A percentile compares a stretch with the other conserved stretches of the same genome.
Evolutionary conservation across 2,888 invertebrate species (phyloP).

Genomic region (Diploptera punctata): DNA sequence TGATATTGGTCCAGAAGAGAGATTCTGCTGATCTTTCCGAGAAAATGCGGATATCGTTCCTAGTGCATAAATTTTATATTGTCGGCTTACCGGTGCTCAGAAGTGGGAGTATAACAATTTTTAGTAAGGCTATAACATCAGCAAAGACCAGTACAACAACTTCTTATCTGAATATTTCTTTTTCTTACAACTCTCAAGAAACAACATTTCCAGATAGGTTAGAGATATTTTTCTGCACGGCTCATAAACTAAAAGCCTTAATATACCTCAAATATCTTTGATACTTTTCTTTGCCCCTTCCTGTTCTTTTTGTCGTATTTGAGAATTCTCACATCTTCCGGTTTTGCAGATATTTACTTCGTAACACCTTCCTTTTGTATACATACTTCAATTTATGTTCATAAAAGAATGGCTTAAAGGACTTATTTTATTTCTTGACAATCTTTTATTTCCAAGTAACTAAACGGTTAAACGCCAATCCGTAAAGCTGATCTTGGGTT

Average conservation of each 20-base stretch:
- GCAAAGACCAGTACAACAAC: background rate
- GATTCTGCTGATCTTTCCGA: no score
- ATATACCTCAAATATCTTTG: background rate
- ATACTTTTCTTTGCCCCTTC: background rate
- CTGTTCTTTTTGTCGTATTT: background rate
- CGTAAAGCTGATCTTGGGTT: no score
- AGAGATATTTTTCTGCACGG: background rate
- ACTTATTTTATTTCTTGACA: no score
- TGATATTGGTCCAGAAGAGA: no score
- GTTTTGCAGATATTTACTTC: constrained; percentile 22
- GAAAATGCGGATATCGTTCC: background rate
- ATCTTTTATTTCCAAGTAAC: no score
- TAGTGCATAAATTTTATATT: background rate
- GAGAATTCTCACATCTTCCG: constrained; percentile 18
- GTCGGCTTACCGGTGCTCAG: background rate
- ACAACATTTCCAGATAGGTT: background rate
- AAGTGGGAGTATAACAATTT: background rate
- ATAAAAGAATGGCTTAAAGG: background rate
- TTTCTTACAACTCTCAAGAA: no score
- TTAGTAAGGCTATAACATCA: background rate
- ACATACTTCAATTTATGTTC: background rate
- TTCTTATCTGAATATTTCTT: background rate
- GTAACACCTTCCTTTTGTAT: background rate
- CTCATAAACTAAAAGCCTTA: constrained; percentile 22
- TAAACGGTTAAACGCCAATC: no score